A percentile compares a stretch with the other conserved stretches of the same genome.
These are phyloP conservation scores for Axea sp. DNA, from an alignment of 2,888 invertebrate genomes.

Conservation along the genomic window DNA sequence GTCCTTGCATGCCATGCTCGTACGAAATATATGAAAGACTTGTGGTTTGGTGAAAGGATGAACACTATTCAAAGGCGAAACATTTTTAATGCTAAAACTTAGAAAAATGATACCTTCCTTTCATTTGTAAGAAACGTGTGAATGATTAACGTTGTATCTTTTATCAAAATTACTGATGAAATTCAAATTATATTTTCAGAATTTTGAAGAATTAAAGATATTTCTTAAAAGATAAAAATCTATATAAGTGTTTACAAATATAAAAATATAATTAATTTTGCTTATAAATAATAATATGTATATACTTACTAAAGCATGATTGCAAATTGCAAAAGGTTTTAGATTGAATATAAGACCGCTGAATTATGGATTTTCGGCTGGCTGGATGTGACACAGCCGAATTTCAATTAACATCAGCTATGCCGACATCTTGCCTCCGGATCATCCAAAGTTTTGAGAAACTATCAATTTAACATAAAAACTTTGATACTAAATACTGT, in stretches of 20 bases:
- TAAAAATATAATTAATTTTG: too few relatives aligned
- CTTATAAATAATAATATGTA: too few relatives aligned
- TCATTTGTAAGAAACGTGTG: too few relatives aligned
- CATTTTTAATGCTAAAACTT: slow-evolving; percentile 20
- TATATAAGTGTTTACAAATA: too few relatives aligned
- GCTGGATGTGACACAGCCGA: slow-evolving; percentile 92
- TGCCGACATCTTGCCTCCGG: slow-evolving; percentile 94
- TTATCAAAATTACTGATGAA: too few relatives aligned
- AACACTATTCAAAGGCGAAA: slow-evolving; percentile 53
- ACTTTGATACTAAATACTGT: too few relatives aligned
- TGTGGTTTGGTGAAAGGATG: slow-evolving; percentile 45
- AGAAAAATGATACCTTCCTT: slow-evolving; percentile 29
- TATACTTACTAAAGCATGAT: slow-evolving; percentile 5
- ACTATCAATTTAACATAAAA: too few relatives aligned
- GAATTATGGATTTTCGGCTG: slow-evolving; percentile 80
- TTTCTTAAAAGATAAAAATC: too few relatives aligned
- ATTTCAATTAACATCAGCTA: slow-evolving; percentile 87
- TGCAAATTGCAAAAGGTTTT: slow-evolving; percentile 5
- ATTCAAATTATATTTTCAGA: too few relatives aligned
- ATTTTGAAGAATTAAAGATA: too few relatives aligned
- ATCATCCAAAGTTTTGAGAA: slow-evolving; percentile 74
- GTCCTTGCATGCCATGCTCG: slow-evolving; percentile 29
- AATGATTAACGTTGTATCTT: too few relatives aligned
- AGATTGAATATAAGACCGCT: slow-evolving; percentile 32
- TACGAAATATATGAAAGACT: slow-evolving; percentile 50